These are phyloP conservation scores for Dorcus hopei DNA, from an alignment of 2,888 invertebrate genomes.

Conservation along the genomic window DNA sequence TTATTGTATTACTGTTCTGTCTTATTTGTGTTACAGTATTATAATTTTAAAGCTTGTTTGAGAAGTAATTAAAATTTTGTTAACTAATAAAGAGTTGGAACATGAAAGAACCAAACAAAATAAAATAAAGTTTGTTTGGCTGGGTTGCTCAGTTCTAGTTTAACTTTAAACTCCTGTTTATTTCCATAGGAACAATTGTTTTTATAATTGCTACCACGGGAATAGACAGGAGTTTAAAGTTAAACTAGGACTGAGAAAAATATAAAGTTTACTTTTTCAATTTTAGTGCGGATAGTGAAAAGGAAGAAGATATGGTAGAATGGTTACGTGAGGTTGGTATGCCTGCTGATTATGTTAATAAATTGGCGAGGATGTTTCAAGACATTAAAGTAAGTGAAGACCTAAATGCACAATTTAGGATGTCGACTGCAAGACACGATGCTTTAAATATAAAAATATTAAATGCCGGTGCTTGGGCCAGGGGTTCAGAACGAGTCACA, in stretches of 20 bases:
- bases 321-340: conserved; percentile 97
- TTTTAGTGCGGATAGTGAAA: conserved; percentile 92
- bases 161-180: too few relatives aligned
- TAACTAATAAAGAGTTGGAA: too few relatives aligned
- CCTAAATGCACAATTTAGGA: conserved; percentile 88
- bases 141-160: too few relatives aligned
- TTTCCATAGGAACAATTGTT: too few relatives aligned
- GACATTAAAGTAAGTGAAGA: conserved; percentile 98
- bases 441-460: conserved; percentile 97
- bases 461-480: conserved; percentile 98
- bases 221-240: too few relatives aligned
- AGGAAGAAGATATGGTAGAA: conserved; percentile 99
- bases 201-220: too few relatives aligned
- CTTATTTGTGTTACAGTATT: too few relatives aligned
- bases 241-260: too few relatives aligned
- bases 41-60: too few relatives aligned
- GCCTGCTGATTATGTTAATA: conserved; percentile 99
- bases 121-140: background rate
- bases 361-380: conserved; percentile 96
- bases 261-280: background rate
- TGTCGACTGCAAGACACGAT: conserved; percentile 75
- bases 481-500: conserved; percentile 90
- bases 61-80: too few relatives aligned
- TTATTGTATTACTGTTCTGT: too few relatives aligned
- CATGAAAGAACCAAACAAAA: background rate